Base-by-base conservation (phyloP, 2,888 invertebrate genomes). In the Melipona bicolor region DNA sequence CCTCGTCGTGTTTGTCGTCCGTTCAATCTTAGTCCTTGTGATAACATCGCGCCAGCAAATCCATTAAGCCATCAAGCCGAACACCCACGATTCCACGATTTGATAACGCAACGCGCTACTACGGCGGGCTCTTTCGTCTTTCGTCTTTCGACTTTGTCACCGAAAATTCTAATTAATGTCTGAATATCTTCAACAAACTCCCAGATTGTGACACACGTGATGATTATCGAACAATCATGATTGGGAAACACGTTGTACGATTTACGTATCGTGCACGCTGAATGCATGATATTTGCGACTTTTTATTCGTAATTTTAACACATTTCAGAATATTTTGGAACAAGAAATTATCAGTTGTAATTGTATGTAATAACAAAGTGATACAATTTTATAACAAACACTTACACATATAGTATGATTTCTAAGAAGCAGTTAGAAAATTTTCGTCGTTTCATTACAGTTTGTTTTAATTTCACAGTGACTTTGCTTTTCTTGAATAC, bases 1-100 rank as follows among this genome's bases (percentile, higher is more conserved):
- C 21, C 21, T 21, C 43, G 6, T 56, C 68, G 61, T 76, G 84
- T 81, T 81, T 74, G 59, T 75, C 68, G 69, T 75, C 68, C 72
- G 67, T 76, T 84, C 78, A 36, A 84, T 85, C 81, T 85, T 81
- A 76, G 61, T 73, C 74, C 79, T 61, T 69, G 79, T 15, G 84
- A 84, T 85, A 85, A 77, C 67, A 85, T 85, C 81, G 75, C 17
- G 71, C 68, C n/a, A 68, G 59, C 56, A 50, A 64, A 77, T 84
- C 81, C 85, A 85, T 85, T 85, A 84, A 4, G 85, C 77, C 24
- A 9, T 21, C 56, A 15, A 71, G 32, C 56, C 73, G n/a, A 67
- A 69, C 65, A 59, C 21, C 65, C 61, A 19, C 32, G 64, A 70
- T 76, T 62, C 52, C 52, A 54, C 50, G 67, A 81, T 79, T 81